Percentiles rank a stretch among this genome's conserved stretches.
These are phyloP conservation scores for Chaetodon trifasciatus DNA, from an alignment of 2,797 vertebrate species.

Conservation along the genomic window DNA sequence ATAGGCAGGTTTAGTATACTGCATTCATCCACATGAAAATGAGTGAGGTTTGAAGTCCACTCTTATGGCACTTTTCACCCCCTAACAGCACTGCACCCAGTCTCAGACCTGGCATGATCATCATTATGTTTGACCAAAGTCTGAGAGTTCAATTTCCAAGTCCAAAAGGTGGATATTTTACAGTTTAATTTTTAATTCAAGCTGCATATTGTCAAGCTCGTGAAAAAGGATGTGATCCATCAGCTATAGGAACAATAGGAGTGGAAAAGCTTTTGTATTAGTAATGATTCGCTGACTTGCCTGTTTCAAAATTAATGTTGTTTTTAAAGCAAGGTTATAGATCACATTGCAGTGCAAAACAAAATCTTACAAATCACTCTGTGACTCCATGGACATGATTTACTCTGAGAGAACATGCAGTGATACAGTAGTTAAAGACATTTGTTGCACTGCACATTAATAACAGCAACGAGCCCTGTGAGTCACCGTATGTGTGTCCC, in stretches of 20 bases:
- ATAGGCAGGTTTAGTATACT: too few relatives aligned
- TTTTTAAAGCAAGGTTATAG: neutral
- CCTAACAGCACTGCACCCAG: neutral
- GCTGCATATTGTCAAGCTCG: neutral
- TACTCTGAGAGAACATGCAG: neutral
- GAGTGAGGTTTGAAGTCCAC: too few relatives aligned
- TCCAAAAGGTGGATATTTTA: neutral
- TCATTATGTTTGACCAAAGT: neutral
- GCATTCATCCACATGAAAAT: too few relatives aligned
- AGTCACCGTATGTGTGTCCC: constrained; percentile 14
- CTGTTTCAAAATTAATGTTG: neutral
- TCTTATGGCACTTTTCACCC: too few relatives aligned
- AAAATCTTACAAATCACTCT: neutral
- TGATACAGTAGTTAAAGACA: constrained; percentile 2
- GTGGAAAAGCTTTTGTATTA: neutral
- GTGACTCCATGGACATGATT: neutral
- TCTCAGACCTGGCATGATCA: neutral
- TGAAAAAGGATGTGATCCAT: neutral
- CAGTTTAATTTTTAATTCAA: neutral
- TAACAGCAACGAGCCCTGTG: constrained; percentile 6
- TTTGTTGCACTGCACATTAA: constrained; percentile 31
- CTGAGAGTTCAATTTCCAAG: neutral
- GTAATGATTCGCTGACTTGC: neutral
- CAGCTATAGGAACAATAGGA: neutral
- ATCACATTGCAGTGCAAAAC: neutral